A percentile compares a stretch with the other conserved stretches of the same genome.
These are phyloP conservation scores for Drosophila birchii DNA, from an alignment of 2,888 invertebrate species.

Conservation along the genomic window DNA sequence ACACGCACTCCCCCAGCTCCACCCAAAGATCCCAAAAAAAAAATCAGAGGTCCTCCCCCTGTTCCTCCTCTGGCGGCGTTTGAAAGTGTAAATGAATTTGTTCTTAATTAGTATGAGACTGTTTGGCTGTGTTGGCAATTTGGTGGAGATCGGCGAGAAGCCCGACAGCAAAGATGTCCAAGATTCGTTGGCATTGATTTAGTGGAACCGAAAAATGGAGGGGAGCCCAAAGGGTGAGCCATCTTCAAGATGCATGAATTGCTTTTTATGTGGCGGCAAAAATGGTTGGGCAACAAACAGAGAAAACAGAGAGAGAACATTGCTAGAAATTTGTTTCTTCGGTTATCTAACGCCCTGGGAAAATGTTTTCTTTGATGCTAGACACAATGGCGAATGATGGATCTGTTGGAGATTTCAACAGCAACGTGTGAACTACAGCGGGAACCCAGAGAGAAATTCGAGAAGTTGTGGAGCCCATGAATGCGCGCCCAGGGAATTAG, in stretches of 20 bases:
- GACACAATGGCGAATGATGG: constrained; percentile 47
- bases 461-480: constrained; percentile 12
- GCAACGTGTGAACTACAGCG: constrained; percentile 44
- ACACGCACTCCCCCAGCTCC: constrained; percentile 23
- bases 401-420: constrained; percentile 37
- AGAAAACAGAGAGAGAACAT: constrained; percentile 14
- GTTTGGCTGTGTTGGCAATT: constrained; percentile 58
- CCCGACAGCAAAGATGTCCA: constrained; percentile 38
- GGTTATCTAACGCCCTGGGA: constrained; percentile 62
- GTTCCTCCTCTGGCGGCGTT: constrained; percentile 43
- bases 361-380: constrained; percentile 65
- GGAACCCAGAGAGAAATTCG: constrained; percentile 23
- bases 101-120: constrained; percentile 76
- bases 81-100: constrained; percentile 81
- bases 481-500: constrained; percentile 25
- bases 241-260: constrained; percentile 59
- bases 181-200: constrained; percentile 68
- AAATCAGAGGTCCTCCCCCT: constrained; percentile 4
- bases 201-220: constrained; percentile 49
- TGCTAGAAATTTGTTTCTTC: constrained; percentile 54
- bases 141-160: constrained; percentile 22
- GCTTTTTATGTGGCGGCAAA: constrained; percentile 72
- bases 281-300: constrained; percentile 32
- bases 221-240: constrained; percentile 40
- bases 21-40: constrained; percentile 10